Evolutionary conservation across 2,797 vertebrate species (phyloP).

Genomic region (Kryptopterus vitreolus): DNA sequence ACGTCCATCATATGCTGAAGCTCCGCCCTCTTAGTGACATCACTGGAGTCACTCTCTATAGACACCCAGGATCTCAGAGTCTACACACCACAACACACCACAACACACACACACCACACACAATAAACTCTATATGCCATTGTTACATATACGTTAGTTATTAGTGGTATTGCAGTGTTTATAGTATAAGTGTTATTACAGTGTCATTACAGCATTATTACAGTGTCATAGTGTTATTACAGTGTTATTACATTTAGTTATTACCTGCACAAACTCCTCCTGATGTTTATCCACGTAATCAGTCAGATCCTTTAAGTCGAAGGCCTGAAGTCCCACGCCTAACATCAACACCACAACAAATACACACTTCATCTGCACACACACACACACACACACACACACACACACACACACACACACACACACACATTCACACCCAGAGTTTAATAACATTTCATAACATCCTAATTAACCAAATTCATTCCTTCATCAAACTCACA

Average conservation of each 20-base stretch:
- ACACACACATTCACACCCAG: background rate
- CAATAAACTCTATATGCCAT: too few species aligned
- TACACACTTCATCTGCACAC: conserved; percentile 37
- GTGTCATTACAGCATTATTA: too few species aligned
- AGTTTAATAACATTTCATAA: background rate
- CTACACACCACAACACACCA: conserved; percentile 56
- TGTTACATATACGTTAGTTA: too few species aligned
- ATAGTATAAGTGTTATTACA: too few species aligned
- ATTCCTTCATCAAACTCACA: background rate
- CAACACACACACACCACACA: background rate
- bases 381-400: background rate
- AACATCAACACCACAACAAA: conserved; percentile 26
- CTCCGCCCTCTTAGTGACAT: conserved; percentile 66
- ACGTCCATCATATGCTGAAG: conserved; percentile 75
- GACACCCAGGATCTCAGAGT: conserved; percentile 72
- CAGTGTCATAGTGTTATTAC: background rate
- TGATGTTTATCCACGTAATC: conserved; percentile 43
- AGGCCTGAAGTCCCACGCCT: background rate
- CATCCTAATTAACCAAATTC: background rate
- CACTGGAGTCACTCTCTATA: conserved; percentile 77
- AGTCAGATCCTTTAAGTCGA: conserved; percentile 27
- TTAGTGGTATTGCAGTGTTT: too few species aligned
- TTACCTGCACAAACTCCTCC: conserved; percentile 49
- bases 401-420: background rate
- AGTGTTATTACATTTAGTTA: background rate